A percentile compares a stretch with the other conserved stretches of the same genome.
Conservation (phyloP, 2,113 vertebrate species). For the Gymnogyps californianus region DNA sequence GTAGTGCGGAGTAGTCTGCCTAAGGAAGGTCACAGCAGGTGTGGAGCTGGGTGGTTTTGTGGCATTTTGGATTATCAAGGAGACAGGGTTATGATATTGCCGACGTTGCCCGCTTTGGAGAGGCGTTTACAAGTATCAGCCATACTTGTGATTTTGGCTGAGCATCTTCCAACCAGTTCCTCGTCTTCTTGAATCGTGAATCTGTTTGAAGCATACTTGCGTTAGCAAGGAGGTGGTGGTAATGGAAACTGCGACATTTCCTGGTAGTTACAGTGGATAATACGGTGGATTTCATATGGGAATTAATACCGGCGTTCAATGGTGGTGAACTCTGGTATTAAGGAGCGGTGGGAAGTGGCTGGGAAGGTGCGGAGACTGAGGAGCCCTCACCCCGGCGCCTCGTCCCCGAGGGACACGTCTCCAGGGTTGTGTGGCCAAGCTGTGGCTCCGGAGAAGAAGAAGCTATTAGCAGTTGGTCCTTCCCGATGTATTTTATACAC, state of each 20-base stretch:
- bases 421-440: neutral
- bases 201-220: neutral
- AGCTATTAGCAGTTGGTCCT: neutral
- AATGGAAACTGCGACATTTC: rapidly evolving
- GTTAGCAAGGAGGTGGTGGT: neutral
- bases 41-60: neutral
- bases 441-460: neutral
- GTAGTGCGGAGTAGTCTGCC: neutral
- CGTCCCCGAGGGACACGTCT: rapidly evolving
- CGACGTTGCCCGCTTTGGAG: neutral
- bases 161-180: neutral
- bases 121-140: neutral
- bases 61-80: neutral
- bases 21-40: neutral
- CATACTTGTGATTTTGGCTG: neutral
- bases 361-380: neutral
- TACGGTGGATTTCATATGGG: neutral
- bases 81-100: neutral
- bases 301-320: neutral
- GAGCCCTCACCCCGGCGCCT: neutral
- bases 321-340: neutral
- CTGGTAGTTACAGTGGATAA: neutral
- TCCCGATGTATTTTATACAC: rapidly evolving
- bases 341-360: neutral
- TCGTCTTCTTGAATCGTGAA: rapidly evolving